A percentile compares a stretch with the other conserved stretches of the same genome.
phyloP scores from a whole-genome alignment of 2,888 invertebrate species.

The Globia sparganii region DNA sequence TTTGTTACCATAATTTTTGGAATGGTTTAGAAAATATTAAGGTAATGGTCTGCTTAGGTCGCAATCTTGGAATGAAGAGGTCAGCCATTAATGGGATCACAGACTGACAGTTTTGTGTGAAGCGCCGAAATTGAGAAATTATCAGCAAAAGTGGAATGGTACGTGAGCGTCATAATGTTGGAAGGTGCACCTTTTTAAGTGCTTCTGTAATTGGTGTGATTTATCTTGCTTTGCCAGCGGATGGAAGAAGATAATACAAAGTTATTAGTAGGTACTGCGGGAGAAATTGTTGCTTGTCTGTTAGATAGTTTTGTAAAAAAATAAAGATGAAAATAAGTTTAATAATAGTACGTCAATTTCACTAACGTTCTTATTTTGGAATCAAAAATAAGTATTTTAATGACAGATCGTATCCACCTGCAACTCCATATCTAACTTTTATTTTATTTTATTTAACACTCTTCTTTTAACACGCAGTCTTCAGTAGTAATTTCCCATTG shows the following conservation, averaged over 20 bases:
- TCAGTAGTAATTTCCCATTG: too few relatives aligned
- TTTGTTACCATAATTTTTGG: conserved; percentile 60
- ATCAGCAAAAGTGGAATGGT: conserved; percentile 41
- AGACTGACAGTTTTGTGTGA: conserved; percentile 51
- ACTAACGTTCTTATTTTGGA: not conserved
- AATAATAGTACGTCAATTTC: too few relatives aligned
- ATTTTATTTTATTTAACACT: not conserved
- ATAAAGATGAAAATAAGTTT: too few relatives aligned
- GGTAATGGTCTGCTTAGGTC: conserved; percentile 54
- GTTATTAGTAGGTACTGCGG: conserved; percentile 22
- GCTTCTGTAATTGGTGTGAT: conserved; percentile 48
- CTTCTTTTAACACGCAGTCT: too few relatives aligned
- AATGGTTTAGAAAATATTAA: conserved; percentile 62
- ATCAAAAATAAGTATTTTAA: not conserved
- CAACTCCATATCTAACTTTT: not conserved
- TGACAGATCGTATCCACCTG: not conserved
- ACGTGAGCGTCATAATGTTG: conserved; percentile 17
- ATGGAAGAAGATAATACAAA: conserved; percentile 26
- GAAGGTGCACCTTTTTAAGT: conserved; percentile 34
- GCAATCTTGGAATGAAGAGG: conserved; percentile 46
- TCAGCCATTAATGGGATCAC: conserved; percentile 60
- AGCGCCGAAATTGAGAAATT: conserved; percentile 49
- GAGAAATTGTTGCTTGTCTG: conserved; percentile 10
- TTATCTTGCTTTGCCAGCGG: conserved; percentile 40
- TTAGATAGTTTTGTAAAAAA: not conserved